Percentiles rank a stretch among this genome's conserved stretches.
These are phyloP conservation scores for Equus quagga DNA, from an alignment of 2,113 vertebrate species.

Conservation along the genomic window DNA sequence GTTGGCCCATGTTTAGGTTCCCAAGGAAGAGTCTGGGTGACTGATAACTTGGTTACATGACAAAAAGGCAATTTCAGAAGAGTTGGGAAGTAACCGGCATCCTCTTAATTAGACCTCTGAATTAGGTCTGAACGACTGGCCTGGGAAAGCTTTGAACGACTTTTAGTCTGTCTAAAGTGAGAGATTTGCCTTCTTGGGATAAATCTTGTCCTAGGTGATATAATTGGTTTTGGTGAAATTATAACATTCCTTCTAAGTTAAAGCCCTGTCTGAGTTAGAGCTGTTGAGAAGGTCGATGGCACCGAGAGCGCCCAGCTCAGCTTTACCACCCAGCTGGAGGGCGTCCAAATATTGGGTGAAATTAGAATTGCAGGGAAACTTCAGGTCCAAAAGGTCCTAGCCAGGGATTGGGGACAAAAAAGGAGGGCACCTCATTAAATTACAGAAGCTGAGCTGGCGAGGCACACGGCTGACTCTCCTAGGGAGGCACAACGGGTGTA, in stretches of 20 bases:
- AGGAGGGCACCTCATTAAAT: background rate
- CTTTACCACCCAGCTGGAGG: background rate
- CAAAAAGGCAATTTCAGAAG: background rate
- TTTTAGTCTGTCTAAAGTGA: background rate
- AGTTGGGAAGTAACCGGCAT: background rate
- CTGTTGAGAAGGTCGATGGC: background rate
- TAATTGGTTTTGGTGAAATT: background rate
- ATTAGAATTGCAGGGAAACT: constrained; percentile 8
- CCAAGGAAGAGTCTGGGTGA: background rate
- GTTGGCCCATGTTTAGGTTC: background rate
- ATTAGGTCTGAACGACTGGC: background rate
- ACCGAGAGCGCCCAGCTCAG: background rate
- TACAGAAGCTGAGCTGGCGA: background rate
- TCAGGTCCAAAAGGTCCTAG: background rate
- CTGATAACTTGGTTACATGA: background rate
- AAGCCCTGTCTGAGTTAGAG: constrained; percentile 19
- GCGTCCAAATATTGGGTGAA: background rate
- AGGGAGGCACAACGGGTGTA: background rate
- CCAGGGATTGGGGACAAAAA: background rate
- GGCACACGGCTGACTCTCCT: background rate
- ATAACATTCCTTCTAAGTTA: constrained; percentile 13
- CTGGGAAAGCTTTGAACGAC: background rate
- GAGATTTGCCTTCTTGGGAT: background rate
- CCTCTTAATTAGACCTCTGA: background rate
- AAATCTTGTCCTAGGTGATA: background rate